phyloP scores from a whole-genome alignment of 2,113 vertebrate genomes.

The Lophius piscatorius region DNA sequence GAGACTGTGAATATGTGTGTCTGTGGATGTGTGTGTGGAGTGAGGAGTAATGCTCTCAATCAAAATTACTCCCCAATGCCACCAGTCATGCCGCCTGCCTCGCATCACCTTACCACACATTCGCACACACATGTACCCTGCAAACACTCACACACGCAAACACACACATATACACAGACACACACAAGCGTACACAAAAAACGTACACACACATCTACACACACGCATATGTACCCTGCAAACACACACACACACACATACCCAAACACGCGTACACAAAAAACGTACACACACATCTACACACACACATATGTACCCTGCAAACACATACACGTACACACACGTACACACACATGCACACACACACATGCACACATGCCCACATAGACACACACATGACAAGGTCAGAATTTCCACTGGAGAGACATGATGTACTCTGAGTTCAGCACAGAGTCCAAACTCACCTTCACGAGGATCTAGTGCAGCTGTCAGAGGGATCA shows the following conservation, averaged over 20 bases:
- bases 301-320: conserved; percentile 20
- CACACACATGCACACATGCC: too few relatives aligned
- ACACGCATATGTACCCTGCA: too few relatives aligned
- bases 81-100: conserved; percentile 66
- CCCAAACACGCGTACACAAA: conserved; percentile 2
- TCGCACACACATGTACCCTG: neutral
- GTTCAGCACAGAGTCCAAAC: conserved; percentile 38
- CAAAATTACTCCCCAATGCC: conserved; percentile 77
- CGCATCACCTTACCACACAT: conserved; percentile 45
- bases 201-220: too few relatives aligned
- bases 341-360: too few relatives aligned
- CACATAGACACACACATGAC: conserved; percentile 38
- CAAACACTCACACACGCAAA: neutral
- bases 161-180: conserved; percentile 19
- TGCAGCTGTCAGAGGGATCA: conserved; percentile 70
- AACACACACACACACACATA: conserved; percentile 34
- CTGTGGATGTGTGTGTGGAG: conserved; percentile 61
- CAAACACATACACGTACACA: too few relatives aligned
- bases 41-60: conserved; percentile 75
- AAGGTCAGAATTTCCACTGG: conserved; percentile 63
- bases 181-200: too few relatives aligned
- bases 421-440: conserved; percentile 58
- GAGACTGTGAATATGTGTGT: conserved; percentile 42
- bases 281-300: neutral
- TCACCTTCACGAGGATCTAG: conserved; percentile 66